A percentile compares a stretch with the other conserved stretches of the same genome.
phyloP scores from a whole-genome alignment of 2,888 invertebrate species.

The Branchellion lobata region DNA sequence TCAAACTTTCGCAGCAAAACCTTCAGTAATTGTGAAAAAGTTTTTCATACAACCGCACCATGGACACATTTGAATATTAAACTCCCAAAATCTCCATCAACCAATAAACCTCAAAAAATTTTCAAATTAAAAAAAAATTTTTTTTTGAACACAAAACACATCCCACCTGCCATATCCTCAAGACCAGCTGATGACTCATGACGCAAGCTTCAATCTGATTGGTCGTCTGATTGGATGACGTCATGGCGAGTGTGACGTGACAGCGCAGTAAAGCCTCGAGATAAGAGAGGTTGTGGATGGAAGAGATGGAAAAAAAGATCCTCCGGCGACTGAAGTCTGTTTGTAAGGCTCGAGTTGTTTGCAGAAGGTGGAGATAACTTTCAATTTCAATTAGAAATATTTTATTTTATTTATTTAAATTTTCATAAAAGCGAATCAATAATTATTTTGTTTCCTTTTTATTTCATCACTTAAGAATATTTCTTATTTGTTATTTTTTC shows the following conservation, averaged over 20 bases:
- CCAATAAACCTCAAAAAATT: neutral
- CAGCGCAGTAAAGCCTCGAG: constrained; percentile 24
- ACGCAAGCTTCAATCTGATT: constrained; percentile 1
- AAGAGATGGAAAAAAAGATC: neutral
- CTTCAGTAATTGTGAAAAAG: neutral
- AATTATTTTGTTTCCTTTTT: neutral
- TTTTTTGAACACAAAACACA: neutral
- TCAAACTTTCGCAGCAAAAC: neutral
- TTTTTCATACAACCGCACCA: neutral
- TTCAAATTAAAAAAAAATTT: neutral
- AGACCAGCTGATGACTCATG: constrained; percentile 2
- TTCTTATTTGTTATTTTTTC: no score
- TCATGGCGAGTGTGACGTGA: constrained; percentile 36
- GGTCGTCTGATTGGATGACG: neutral
- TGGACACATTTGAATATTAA: no score
- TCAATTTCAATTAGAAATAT: neutral
- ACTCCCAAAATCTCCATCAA: no score
- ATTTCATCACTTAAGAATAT: no score
- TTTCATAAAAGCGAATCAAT: neutral
- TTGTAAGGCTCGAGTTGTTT: neutral
- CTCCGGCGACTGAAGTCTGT: neutral
- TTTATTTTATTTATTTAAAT: no score
- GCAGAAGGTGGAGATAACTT: neutral
- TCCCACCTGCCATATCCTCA: constrained; percentile 32
- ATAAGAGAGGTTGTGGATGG: neutral